Evolutionary conservation across 2,113 vertebrate genomes (phyloP).

Genomic region (Brachypteracias leptosomus): DNA sequence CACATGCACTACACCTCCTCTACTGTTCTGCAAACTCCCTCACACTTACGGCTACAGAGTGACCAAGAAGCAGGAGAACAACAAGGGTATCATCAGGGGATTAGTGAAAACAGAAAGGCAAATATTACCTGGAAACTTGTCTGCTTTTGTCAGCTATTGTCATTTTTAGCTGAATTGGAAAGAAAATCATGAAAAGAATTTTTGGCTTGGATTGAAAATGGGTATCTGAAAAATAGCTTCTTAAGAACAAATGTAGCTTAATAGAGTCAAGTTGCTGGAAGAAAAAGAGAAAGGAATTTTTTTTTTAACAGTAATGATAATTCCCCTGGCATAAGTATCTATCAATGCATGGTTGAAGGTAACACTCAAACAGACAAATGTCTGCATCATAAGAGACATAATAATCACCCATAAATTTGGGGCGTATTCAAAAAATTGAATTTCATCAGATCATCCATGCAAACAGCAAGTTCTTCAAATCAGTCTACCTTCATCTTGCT

Average conservation of each 20-base stretch:
- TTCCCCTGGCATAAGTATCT: background rate
- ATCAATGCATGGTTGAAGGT: background rate
- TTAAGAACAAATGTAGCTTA: constrained; percentile 22
- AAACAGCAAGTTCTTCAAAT: constrained; percentile 18
- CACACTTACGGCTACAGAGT: background rate
- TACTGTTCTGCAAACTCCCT: background rate
- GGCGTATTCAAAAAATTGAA: background rate
- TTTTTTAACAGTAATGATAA: background rate
- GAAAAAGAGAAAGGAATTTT: background rate
- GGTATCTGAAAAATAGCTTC: background rate
- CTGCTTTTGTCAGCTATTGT: background rate
- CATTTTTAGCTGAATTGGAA: background rate
- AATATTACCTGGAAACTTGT: background rate
- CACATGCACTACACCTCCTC: background rate
- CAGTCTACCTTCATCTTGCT: background rate
- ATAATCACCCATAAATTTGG: background rate
- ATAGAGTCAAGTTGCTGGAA: background rate
- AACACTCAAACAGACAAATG: background rate
- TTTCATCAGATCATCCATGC: background rate
- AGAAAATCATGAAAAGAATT: background rate
- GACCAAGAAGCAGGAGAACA: background rate
- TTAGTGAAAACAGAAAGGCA: background rate
- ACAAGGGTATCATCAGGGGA: background rate
- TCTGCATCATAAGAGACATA: background rate
- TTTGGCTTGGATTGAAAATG: background rate